Conservation (phyloP, 2,113 vertebrate genomes). For the Phylloscopus trochilus region DNA sequence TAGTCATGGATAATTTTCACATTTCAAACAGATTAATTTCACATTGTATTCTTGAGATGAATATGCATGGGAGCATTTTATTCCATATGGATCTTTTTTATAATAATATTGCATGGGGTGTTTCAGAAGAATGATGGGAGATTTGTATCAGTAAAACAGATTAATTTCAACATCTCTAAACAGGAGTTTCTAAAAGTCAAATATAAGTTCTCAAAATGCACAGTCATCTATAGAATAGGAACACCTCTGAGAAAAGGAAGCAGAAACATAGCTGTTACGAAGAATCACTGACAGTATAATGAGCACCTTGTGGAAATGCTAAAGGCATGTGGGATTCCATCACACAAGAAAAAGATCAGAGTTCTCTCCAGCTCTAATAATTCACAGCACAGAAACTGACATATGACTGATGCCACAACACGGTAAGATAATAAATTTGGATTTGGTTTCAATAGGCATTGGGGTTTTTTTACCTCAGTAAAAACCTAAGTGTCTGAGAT, state of each 20-base stretch:
- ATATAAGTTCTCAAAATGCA: background rate
- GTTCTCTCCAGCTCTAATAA: background rate
- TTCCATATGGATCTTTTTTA: background rate
- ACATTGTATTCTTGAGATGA: background rate
- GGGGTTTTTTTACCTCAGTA: background rate
- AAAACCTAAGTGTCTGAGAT: background rate
- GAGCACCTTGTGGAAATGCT: background rate
- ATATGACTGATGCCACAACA: background rate
- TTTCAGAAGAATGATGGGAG: background rate
- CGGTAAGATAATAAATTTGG: background rate
- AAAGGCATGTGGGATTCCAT: background rate
- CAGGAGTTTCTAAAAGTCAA: background rate
- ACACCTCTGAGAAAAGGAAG: background rate
- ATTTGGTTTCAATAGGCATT: background rate
- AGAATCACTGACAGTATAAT: background rate
- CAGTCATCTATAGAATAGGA: background rate
- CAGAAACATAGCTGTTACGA: background rate
- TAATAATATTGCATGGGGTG: background rate
- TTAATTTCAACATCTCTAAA: background rate
- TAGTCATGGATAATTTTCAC: background rate
- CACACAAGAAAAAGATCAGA: background rate
- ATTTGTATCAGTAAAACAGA: background rate
- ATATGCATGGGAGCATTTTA: background rate
- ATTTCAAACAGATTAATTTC: background rate
- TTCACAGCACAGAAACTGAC: background rate